Evolutionary conservation across 1,140 invertebrate species (phyloP).

Genomic region (Mya arenaria): DNA sequence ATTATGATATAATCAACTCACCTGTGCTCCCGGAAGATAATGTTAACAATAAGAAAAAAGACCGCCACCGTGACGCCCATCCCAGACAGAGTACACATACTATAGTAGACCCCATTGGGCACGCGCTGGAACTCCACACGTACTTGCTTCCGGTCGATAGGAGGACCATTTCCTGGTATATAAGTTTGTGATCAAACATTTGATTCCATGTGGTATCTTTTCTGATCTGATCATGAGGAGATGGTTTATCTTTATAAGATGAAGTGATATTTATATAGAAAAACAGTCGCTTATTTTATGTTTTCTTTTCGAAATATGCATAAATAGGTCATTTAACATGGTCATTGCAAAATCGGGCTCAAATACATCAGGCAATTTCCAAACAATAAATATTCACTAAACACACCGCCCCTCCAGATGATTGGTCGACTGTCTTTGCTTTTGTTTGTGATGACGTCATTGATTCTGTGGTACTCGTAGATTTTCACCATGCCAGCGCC

Average conservation of each 20-base stretch:
- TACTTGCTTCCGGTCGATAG: slow-evolving; percentile 93
- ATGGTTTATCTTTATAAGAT: neutral
- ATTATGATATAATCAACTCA: slow-evolving; percentile 80
- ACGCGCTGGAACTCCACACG: slow-evolving; percentile 92
- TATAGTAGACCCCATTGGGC: slow-evolving; percentile 73
- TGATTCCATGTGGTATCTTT: too few species aligned
- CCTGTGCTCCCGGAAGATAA: slow-evolving; percentile 97
- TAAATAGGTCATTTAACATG: neutral
- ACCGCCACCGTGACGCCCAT: slow-evolving; percentile 95
- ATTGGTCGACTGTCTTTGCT: slow-evolving; percentile 1
- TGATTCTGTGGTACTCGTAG: slow-evolving; percentile 57
- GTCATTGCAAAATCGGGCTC: neutral
- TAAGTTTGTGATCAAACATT: neutral
- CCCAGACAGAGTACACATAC: slow-evolving; percentile 93
- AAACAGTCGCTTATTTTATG: too few species aligned
- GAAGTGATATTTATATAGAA: too few species aligned
- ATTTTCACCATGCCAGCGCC: slow-evolving; percentile 65
- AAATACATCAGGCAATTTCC: neutral
- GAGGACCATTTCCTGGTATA: slow-evolving; percentile 86
- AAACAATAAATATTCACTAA: neutral
- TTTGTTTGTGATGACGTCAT: slow-evolving; percentile 48
- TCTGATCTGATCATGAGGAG: too few species aligned
- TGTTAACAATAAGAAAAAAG: slow-evolving; percentile 98
- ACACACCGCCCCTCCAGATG: neutral
- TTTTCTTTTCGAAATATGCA: too few species aligned